phyloP scores from a whole-genome alignment of 2,113 vertebrate species.

The Numenius arquata region DNA sequence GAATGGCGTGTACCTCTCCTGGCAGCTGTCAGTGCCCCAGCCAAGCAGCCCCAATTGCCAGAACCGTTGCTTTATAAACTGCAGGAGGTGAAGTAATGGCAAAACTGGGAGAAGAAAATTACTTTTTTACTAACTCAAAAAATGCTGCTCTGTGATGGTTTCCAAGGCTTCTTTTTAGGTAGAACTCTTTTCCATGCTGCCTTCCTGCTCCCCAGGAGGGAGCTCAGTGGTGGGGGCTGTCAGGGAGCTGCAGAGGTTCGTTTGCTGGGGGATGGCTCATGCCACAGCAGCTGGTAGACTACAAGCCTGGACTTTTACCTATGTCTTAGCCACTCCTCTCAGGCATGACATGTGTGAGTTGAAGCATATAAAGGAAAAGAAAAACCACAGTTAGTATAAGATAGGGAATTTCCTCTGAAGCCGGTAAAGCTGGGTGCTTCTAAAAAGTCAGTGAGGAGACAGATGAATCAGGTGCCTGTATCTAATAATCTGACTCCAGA shows the following conservation, averaged over 20 bases:
- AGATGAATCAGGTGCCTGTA: neutral
- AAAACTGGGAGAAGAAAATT: neutral
- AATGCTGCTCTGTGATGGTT: neutral
- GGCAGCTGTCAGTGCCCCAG: neutral
- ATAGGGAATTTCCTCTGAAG: neutral
- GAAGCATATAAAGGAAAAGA: neutral
- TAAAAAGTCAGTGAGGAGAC: neutral
- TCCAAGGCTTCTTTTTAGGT: neutral
- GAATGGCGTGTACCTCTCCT: neutral
- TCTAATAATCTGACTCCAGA: neutral
- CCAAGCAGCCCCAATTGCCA: neutral
- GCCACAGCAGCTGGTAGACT: too few relatives aligned
- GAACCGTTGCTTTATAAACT: neutral
- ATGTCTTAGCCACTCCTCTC: neutral
- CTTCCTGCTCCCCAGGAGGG: neutral
- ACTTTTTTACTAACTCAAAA: neutral
- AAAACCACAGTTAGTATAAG: neutral
- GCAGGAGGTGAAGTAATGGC: neutral
- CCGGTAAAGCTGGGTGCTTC: neutral
- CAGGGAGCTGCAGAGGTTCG: rapidly evolving
- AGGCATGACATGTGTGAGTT: neutral
- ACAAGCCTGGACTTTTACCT: neutral
- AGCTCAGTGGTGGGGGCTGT: rapidly evolving
- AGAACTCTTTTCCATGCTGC: neutral
- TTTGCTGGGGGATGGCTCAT: neutral